Evolutionary conservation across 1,140 invertebrate species (phyloP).

Genomic region (Nasonia vitripennis): DNA sequence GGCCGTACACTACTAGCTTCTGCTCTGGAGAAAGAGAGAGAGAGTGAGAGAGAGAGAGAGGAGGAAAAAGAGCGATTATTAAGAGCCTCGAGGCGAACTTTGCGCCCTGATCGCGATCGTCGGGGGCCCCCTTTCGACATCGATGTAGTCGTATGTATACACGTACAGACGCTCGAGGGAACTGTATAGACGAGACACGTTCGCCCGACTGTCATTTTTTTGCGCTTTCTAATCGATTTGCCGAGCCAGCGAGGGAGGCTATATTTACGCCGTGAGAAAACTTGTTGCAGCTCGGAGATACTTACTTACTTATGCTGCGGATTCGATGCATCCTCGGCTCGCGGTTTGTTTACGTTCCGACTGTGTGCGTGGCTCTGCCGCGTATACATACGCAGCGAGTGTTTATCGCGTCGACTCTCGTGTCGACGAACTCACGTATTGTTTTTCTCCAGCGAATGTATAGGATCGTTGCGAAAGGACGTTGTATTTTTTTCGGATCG

Average conservation of each 20-base stretch:
- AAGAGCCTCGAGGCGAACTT: constrained; percentile 8
- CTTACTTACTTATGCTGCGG: background rate
- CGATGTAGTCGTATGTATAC: constrained; percentile 18
- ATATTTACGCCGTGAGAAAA: constrained; percentile 22
- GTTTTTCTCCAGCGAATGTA: background rate
- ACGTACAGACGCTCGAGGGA: background rate
- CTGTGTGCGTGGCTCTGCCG: background rate
- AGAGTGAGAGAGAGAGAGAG: too few relatives aligned
- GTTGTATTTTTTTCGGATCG: background rate
- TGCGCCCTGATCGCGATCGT: constrained; percentile 20
- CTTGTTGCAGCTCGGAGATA: background rate
- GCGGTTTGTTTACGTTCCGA: background rate
- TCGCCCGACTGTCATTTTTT: constrained; percentile 15
- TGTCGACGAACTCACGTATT: background rate
- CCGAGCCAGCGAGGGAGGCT: background rate
- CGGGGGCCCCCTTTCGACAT: constrained; percentile 15
- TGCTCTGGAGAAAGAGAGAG: background rate
- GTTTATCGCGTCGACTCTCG: background rate
- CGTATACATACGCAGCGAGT: background rate
- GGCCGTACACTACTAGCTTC: background rate
- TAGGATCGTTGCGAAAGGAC: background rate
- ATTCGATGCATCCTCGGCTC: too few relatives aligned
- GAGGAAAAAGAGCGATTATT: background rate
- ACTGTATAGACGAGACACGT: background rate
- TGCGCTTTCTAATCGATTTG: constrained; percentile 30